These are phyloP conservation scores for Sphecodes monilicornis DNA, from an alignment of 2,888 invertebrate species.

Conservation along the genomic window DNA sequence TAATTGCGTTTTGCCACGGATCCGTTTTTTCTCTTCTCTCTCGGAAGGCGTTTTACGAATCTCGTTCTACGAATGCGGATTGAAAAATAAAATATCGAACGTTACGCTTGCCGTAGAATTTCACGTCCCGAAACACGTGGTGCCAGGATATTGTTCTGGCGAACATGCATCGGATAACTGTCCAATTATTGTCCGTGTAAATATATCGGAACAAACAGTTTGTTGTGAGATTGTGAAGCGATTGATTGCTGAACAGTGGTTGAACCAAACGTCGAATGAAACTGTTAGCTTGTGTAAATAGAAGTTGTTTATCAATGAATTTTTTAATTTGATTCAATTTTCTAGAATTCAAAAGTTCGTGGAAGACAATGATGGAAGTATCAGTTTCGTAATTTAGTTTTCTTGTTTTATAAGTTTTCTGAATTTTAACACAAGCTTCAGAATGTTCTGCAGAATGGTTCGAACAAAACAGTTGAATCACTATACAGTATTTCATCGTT, in stretches of 20 bases:
- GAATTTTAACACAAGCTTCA: too few species aligned
- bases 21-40: slow-evolving; percentile 24
- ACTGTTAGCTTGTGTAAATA: not conserved
- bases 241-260: not conserved
- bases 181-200: not conserved
- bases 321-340: not conserved
- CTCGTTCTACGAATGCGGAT: slow-evolving; percentile 1
- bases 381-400: not conserved
- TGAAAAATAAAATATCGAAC: not conserved
- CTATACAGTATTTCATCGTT: too few species aligned
- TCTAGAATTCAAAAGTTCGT: not conserved
- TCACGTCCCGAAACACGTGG: not conserved
- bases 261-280: not conserved
- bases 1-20: slow-evolving; percentile 16
- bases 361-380: not conserved
- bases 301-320: not conserved
- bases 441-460: too few species aligned
- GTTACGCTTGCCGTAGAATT: not conserved
- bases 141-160: not conserved
- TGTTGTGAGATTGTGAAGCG: not conserved
- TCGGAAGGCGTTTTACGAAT: slow-evolving; percentile 19
- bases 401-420: too few species aligned
- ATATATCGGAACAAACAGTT: not conserved
- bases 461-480: too few species aligned
- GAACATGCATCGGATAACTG: slow-evolving; percentile 15